Base-by-base conservation (phyloP, 2,113 vertebrate species). In the Taxidea taxus region DNA sequence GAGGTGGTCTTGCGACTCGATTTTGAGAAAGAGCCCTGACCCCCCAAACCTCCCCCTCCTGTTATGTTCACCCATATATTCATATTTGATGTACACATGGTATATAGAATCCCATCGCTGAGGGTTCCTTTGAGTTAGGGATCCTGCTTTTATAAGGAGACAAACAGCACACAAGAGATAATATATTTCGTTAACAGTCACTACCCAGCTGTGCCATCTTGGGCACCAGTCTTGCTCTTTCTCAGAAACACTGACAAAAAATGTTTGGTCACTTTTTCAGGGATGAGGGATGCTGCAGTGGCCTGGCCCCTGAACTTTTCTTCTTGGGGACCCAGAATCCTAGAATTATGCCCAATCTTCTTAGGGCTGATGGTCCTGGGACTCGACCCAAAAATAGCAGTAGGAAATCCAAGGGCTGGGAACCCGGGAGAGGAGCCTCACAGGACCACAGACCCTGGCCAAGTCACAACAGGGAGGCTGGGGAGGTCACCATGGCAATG, bases 381-480 rank as follows among this genome's bases (percentile, higher is more conserved):
- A 68, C 80, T 72, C 25, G 4, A 86, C 68, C n/a, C 66, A 42
- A 86, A 42, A 86, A 54, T 20, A 70, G 47, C 29, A 85, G 58
- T 34, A 78, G 58, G 85, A 87, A 95, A 88, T 49, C 34, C 44
- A 75, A 54, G 83, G 44, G 31, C 37, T 66, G 47, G 31, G 54
- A 60, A 77, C 16, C 70, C 37, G 39, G 47, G 83, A 88, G 44
- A 47, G 90, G 29, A 4, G 42, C 27, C 44, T 77, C 58, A 1
- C 18, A 49, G 37, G 44, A 58, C 64, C 3, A 14, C 11, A 82
- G 90, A 29, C 2, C 44, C 54, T 4, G 42, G n/a, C 18, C 1
- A 15, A 16, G 56, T 0, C 39, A 44, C 27, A 23, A 0, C 27
- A 25, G n/a, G 80, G 72, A 18, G 16, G 49, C 1, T 0, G 1